Evolutionary conservation across 2,797 vertebrate species (phyloP), one percentile per base, ranked within the genome.

Genomic region (Salarias fasciatus): DNA sequence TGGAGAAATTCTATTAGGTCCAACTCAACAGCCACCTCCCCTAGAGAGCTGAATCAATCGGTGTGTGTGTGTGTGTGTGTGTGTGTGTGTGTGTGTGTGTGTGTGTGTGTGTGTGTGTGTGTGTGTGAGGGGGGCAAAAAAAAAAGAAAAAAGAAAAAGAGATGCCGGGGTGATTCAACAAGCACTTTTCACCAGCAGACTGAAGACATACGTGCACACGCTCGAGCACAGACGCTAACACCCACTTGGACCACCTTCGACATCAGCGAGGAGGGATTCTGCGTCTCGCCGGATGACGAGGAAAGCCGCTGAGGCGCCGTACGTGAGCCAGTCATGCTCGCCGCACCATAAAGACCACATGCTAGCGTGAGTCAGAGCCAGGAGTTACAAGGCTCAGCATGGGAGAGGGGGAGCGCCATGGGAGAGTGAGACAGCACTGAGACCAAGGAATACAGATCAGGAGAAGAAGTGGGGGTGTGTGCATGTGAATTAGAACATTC

Each of bases 1-100:
- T 41, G 64, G 35, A 72, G 60, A 80, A 83, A 82, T 76, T 86
- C 82, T 77, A 83, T 87, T 86, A 77, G 73, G 57, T 80, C 60
- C 66, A 53, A 79, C 58, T 76, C 65, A 56, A 58, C 69, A 71
- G 37, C 61, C 74, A 24, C 40, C 24, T n/a, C 37, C 52, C 50
- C 63, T 33, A 29, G 58, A 46, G 75, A 72, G 56, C 40, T 11
- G 0, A 58, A 89, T 88, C 83, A 83, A 88, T 89, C 66, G 29
- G 63, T 42, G 63, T 60, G 65, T 66, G 77, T 47, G 44, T 10
- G 1, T 38, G 8, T 38, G 36, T 38, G 5, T 58, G 29, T 1
- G 63, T 42, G 63, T 60, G 65, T 66, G 77, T 47, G 44, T 10
- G 1, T 38, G 8, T 38, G 36, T 38, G 5, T 58, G 42, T 56